Percentiles rank a stretch among this genome's conserved stretches.
phyloP scores from a whole-genome alignment of 1,140 invertebrate species.

The Microplitis demolitor region DNA sequence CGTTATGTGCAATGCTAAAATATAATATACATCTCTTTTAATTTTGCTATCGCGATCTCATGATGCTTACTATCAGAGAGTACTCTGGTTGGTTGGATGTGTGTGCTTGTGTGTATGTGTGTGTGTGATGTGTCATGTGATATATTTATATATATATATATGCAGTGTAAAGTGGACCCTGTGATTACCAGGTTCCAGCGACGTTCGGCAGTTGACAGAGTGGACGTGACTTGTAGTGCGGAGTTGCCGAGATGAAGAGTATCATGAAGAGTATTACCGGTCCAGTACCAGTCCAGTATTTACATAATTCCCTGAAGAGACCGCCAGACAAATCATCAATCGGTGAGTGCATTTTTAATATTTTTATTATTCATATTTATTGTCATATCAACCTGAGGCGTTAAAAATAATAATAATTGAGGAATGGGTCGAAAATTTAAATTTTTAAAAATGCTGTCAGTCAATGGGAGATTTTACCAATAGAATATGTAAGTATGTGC shows the following conservation, averaged over 20 bases:
- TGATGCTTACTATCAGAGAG: too few relatives aligned
- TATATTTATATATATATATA: not conserved
- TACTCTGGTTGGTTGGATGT: not conserved
- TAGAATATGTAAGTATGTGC: too few relatives aligned
- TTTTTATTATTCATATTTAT: too few relatives aligned
- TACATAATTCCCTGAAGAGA: too few relatives aligned
- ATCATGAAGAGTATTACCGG: not conserved
- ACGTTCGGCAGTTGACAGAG: constrained; percentile 21
- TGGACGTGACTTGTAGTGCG: constrained; percentile 2
- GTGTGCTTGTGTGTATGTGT: not conserved
- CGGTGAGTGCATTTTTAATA: not conserved
- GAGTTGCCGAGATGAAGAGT: not conserved
- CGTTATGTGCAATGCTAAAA: not conserved
- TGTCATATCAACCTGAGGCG: too few relatives aligned
- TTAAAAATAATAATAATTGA: too few relatives aligned
- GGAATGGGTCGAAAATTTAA: too few relatives aligned
- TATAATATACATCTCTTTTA: not conserved
- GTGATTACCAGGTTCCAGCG: constrained; percentile 4
- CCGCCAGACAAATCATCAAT: not conserved
- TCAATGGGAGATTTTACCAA: too few relatives aligned
- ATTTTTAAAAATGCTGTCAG: too few relatives aligned
- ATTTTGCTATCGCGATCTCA: not conserved
- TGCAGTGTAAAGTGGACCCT: constrained; percentile 11
- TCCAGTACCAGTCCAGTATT: not conserved
- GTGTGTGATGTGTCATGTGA: not conserved